phyloP scores from a whole-genome alignment of 1,140 invertebrate genomes.

The Trichonephila inaurata region DNA sequence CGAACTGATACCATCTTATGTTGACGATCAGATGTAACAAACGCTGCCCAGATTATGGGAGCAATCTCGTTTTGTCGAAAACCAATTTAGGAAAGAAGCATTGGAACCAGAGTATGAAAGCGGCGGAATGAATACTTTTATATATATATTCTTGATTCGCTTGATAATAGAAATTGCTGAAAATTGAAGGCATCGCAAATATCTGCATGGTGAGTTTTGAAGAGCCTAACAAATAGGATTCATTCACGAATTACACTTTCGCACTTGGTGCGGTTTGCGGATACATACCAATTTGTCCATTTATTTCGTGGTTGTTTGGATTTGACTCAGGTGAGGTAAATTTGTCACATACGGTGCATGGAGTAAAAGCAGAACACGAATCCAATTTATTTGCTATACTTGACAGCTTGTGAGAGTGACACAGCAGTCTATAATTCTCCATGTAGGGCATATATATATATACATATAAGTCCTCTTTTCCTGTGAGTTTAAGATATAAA shows the following conservation, averaged over 20 bases:
- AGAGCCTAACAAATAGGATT: slow-evolving; percentile 7
- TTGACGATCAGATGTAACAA: too few relatives aligned
- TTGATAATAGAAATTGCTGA: neutral
- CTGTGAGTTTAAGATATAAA: too few relatives aligned
- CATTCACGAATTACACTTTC: slow-evolving; percentile 17
- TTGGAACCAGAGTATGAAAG: neutral
- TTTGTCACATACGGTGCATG: slow-evolving; percentile 26
- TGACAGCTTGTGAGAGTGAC: slow-evolving; percentile 40
- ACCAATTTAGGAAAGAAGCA: neutral
- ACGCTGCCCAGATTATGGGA: too few relatives aligned
- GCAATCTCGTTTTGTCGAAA: too few relatives aligned
- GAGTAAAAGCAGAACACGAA: neutral
- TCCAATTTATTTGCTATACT: slow-evolving; percentile 31
- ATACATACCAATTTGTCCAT: slow-evolving; percentile 67
- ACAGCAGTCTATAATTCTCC: slow-evolving; percentile 38
- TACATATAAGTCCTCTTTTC: too few relatives aligned
- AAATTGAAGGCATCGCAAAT: neutral
- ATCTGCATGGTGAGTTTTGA: neutral
- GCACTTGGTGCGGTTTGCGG: slow-evolving; percentile 7
- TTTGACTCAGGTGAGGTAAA: slow-evolving; percentile 5
- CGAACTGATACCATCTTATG: too few relatives aligned
- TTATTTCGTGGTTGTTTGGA: slow-evolving; percentile 61
- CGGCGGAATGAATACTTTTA: neutral
- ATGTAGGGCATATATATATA: neutral
- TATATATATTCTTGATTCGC: neutral